Evolutionary conservation across 2,113 vertebrate genomes (phyloP), one percentile per base, ranked within the genome.

Genomic region (Pithys albifrons): DNA sequence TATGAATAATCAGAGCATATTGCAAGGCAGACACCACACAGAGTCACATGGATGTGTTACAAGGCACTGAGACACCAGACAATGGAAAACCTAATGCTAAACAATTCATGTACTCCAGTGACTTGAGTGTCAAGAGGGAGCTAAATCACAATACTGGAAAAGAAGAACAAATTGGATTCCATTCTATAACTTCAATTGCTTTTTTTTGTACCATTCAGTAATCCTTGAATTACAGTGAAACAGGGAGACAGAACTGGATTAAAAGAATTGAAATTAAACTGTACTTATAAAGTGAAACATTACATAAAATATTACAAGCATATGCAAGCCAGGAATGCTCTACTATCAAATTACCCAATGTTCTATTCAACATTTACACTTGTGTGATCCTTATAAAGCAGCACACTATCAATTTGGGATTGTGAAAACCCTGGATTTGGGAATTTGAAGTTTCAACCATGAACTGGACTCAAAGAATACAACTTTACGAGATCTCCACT

Each of bases 341-440:
- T n/a, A 18, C 15, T 81, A 61, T 14, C 16, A 57, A 58, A 45
- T 20, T 25, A 64, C 14, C 2, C 27, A 52, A 22, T 3, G 1
- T 20, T 58, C 14, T 37, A n/a, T 62, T 74, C 66, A 77, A 52
- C 29, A 35, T 29, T n/a, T 45, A 70, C 4, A 51, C 14, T 25
- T 14, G 17, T 20, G 6, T 49, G 20, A 82, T 33, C 51, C 71
- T 62, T 9, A 7, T 16, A 58, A 62, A 67, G 27, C 9, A 65
- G 27, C 84, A 61, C 2, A 52, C 33, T 28, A 37, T 9, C 17
- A 45, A 9, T 37, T 23, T 41, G 20, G 6, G n/a, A 92, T 25
- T 7, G 2, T 1, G 0, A 73, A 16, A 71, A 71, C 2, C 5
- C 2, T n/a, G 14, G 25, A 55, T 28, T 87, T 57, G 76, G 2